These are phyloP conservation scores for Mola mola DNA, from an alignment of 2,113 vertebrate species.

Conservation along the genomic window DNA sequence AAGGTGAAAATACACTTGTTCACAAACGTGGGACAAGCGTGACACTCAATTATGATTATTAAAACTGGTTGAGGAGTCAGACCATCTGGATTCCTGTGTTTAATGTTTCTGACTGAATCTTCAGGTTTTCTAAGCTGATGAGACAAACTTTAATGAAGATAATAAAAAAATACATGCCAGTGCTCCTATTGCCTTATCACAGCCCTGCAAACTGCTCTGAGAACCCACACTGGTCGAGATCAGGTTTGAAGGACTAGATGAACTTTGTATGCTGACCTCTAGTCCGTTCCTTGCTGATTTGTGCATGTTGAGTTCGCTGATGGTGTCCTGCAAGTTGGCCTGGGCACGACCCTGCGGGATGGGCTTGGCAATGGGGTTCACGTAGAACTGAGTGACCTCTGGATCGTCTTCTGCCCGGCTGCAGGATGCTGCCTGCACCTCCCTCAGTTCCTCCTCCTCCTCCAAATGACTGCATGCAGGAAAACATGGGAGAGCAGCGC, in stretches of 20 bases:
- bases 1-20: no score
- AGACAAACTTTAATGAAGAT: no score
- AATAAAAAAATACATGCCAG: neutral
- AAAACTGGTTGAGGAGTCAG: no score
- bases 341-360: conserved; percentile 84
- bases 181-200: neutral
- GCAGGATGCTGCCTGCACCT: conserved; percentile 72
- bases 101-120: neutral
- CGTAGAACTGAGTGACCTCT: conserved; percentile 88
- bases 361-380: conserved; percentile 90
- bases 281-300: conserved; percentile 81
- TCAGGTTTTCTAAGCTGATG: neutral
- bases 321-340: conserved; percentile 87
- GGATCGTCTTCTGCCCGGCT: conserved; percentile 80
- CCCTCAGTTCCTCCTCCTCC: conserved; percentile 81
- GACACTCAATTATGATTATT: neutral
- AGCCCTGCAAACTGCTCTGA: neutral
- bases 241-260: neutral
- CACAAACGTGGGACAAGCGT: no score
- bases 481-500: no score
- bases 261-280: conserved; percentile 78
- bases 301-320: conserved; percentile 88
- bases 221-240: neutral
- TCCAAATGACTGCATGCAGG: conserved; percentile 60
- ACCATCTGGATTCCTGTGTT: neutral